Base-by-base conservation (phyloP, 2,113 vertebrate genomes). In the Pedetes capensis region DNA sequence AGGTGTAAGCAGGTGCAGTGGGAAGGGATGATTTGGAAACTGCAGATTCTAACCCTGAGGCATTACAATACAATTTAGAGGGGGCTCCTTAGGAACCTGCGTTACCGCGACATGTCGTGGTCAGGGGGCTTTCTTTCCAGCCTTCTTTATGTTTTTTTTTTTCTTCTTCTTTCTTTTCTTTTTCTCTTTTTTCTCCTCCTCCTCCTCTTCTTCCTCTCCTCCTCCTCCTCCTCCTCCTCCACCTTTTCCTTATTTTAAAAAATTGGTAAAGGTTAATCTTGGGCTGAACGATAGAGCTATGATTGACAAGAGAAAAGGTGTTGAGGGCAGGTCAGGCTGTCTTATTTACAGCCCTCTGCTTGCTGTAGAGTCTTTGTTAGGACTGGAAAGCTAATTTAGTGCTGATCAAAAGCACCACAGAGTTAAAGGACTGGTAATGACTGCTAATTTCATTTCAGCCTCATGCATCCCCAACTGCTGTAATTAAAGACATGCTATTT, bases 361-460 rank as follows among this genome's bases (percentile, higher is more conserved):
- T 98, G 98, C 98, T 98, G 98, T 98, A 97, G 98, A 98, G 98
- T 96, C 98, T 99, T 99, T 99, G 98, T 99, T 98, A 98, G 98
- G 98, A 97, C 98, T 98, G 98, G 97, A 98, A 99, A 98, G 98
- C 98, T 99, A 98, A 99, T 99, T 98, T 99, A 98, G 98, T 97
- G 98, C 98, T 98, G 98, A 98, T 99, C 98, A 98, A 99, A 99
- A 99, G 98, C 98, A 98, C 98, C 98, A 98, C 98, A 93, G 98
- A 98, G 98, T 99, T 99, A 99, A 99, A 99, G 98, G 98, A 98
- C 98, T 98, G 98, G 98, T 99, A 99, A 99, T 99, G 98, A 99
- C 98, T 98, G 98, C 98, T 99, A 99, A 99, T 99, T 99, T 98
- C 98, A 98, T 98, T 98, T 98, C 98, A 98, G 98, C 98, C 98